Percentiles rank a stretch among this genome's conserved stretches.
phyloP scores from a whole-genome alignment of 92 coral and sea anemone species.

The Palythoa grandiflora region DNA sequence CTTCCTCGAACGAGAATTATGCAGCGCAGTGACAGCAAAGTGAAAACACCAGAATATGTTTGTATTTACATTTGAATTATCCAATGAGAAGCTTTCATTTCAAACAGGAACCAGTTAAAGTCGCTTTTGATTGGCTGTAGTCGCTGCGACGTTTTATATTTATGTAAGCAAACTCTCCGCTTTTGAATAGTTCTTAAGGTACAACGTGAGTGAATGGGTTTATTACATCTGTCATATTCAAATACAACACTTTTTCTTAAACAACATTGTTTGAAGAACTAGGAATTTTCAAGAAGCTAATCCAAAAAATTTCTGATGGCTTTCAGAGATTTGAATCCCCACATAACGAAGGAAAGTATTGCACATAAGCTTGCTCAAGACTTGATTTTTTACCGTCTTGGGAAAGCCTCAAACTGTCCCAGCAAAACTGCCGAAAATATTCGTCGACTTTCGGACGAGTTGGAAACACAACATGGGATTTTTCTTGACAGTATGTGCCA shows the following conservation, averaged over 20 bases:
- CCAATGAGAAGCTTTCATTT: constrained; percentile 9
- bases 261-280: neutral
- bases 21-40: neutral
- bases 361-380: constrained; percentile 72
- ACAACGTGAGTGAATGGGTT: neutral
- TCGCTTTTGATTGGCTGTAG: constrained; percentile 16
- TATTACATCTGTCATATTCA: neutral
- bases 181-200: neutral
- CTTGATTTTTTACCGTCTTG: constrained; percentile 75
- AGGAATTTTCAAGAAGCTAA: neutral
- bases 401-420: constrained; percentile 62
- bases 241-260: neutral
- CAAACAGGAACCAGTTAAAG: constrained; percentile 25
- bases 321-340: constrained; percentile 43
- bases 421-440: constrained; percentile 73
- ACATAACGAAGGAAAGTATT: constrained; percentile 11
- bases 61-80: constrained; percentile 3
- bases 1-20: neutral
- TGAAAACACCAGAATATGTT: constrained; percentile 30
- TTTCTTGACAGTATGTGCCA: constrained; percentile 80
- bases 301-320: constrained; percentile 26
- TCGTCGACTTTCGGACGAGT: constrained; percentile 83
- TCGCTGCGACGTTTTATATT: neutral
- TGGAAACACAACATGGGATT: constrained; percentile 74
- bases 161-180: neutral